Conservation (phyloP, 2,888 invertebrate species). For the Tryphoninae sp. region DNA sequence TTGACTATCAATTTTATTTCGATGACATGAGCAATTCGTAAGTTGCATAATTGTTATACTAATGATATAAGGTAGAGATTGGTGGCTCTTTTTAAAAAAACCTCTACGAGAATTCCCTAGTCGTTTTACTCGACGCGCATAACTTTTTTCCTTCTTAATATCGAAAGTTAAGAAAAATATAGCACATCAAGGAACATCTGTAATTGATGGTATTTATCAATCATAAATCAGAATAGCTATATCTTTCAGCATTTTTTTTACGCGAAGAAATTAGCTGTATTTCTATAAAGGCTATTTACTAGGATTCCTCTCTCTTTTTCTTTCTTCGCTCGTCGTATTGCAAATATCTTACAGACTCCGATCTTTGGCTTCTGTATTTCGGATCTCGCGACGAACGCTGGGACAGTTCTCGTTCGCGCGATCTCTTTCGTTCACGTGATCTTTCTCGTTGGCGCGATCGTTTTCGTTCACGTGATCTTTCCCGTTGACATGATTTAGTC, state of each 20-base stretch:
- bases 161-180: no score
- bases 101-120: no score
- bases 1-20: no score
- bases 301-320: conserved; percentile 48
- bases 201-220: conserved; percentile 4
- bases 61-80: no score
- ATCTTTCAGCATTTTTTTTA: not conserved
- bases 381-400: conserved; percentile 22
- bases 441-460: conserved; percentile 11
- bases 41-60: no score
- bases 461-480: conserved; percentile 34
- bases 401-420: no score
- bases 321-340: conserved; percentile 53
- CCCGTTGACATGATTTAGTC: not conserved
- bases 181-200: not conserved
- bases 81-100: no score
- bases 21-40: no score
- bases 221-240: conserved; percentile 7
- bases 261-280: not conserved
- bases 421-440: no score
- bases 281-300: not conserved
- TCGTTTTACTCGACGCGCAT: no score
- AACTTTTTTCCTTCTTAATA: no score
- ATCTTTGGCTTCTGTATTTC: conserved; percentile 23
- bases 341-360: conserved; percentile 11